Conservation (phyloP, 1,140 invertebrate species). For the Spodoptera frugiperda region DNA sequence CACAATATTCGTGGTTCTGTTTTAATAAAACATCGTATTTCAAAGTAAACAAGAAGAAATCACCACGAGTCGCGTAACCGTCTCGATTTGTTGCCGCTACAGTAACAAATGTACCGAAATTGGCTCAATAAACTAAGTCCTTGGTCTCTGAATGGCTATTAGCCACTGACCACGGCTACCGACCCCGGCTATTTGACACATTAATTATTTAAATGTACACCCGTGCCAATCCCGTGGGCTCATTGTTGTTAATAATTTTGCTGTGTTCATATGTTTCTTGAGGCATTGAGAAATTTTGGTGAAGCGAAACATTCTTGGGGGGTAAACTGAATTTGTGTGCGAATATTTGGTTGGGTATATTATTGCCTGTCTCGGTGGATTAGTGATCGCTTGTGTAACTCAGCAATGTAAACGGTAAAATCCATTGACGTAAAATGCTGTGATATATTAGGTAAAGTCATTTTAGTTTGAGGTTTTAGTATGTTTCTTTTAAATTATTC, state of each 20-base stretch:
- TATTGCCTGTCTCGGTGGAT: no score
- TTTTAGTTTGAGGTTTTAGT: no score
- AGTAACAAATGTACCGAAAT: conserved; percentile 76
- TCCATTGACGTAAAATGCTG: no score
- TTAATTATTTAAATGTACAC: conserved; percentile 74
- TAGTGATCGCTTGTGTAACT: no score
- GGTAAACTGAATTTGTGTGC: neutral
- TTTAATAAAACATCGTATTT: conserved; percentile 35
- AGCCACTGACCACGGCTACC: conserved; percentile 64
- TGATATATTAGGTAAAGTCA: no score
- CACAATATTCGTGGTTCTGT: neutral
- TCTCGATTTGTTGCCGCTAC: conserved; percentile 57
- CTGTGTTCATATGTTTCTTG: conserved; percentile 31
- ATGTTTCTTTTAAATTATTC: no score
- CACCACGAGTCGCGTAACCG: conserved; percentile 42
- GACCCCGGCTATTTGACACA: conserved; percentile 55
- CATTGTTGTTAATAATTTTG: conserved; percentile 56
- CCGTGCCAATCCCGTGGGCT: conserved; percentile 57
- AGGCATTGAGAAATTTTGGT: neutral
- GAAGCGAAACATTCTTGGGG: neutral
- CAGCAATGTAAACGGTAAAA: no score
- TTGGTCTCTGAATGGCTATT: conserved; percentile 77
- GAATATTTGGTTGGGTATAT: no score
- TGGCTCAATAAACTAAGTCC: conserved; percentile 77
- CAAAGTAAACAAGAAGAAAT: conserved; percentile 64